Evolutionary conservation across 2,797 vertebrate species (phyloP).

Genomic region (Schizothorax lantsangensis): DNA sequence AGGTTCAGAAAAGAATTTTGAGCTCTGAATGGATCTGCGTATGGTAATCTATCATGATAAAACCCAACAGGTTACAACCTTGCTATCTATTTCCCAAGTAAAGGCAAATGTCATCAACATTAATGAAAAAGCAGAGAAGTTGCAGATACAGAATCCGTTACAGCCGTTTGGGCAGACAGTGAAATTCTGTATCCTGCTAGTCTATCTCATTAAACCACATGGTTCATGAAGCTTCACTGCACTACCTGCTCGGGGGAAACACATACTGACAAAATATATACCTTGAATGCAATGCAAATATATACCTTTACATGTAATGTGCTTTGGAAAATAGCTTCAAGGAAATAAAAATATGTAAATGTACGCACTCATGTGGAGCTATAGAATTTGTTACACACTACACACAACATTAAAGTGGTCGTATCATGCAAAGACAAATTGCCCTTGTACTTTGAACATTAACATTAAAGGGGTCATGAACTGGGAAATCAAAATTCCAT

Average conservation of each 20-base stretch:
- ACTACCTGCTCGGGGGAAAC: neutral
- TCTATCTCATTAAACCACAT: conserved; percentile 12
- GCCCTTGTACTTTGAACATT: neutral
- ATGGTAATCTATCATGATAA: neutral
- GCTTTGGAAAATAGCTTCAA: neutral
- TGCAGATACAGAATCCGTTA: neutral
- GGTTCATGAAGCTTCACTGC: neutral
- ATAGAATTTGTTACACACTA: neutral
- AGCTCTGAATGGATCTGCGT: neutral
- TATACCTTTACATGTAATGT: no score
- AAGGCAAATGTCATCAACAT: neutral
- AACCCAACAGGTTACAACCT: neutral
- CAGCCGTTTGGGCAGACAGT: neutral
- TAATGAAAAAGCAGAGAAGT: neutral
- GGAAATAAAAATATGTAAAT: neutral
- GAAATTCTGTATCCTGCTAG: neutral
- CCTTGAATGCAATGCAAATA: neutral
- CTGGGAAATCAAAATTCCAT: no score
- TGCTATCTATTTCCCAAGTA: neutral
- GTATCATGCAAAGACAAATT: neutral
- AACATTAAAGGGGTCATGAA: neutral
- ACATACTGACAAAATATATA: neutral
- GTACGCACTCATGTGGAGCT: neutral
- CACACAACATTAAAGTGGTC: neutral
- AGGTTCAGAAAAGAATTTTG: neutral